Evolutionary conservation across 2,888 invertebrate species (phyloP).

Genomic region (Caenorhabditis auriculariae): DNA sequence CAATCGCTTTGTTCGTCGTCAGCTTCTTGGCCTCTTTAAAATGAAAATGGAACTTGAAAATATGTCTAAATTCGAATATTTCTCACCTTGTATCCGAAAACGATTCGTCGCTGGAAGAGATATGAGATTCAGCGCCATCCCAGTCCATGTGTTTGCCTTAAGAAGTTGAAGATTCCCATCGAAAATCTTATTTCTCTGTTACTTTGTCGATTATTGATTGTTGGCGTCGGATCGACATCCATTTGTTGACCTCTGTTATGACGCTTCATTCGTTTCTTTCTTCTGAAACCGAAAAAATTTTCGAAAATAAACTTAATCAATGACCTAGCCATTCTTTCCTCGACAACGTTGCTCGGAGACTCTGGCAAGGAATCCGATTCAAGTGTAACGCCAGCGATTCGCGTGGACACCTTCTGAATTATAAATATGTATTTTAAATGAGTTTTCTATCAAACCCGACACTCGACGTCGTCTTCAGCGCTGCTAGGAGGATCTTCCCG

Average conservation of each 20-base stretch:
- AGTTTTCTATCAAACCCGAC: too few species aligned
- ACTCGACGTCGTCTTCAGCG: constrained; percentile 20
- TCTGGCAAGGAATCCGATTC: constrained; percentile 49
- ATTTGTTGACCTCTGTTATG: constrained; percentile 5
- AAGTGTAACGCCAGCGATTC: constrained; percentile 32
- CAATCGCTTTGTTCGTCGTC: constrained; percentile 60
- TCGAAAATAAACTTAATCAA: not conserved
- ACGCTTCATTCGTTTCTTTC: constrained; percentile 19
- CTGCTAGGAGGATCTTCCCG: constrained; percentile 25
- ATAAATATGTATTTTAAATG: too few species aligned
- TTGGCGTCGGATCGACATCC: constrained; percentile 4
- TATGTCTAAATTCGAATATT: too few species aligned
- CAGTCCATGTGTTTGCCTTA: constrained; percentile 30
- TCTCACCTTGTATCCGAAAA: too few species aligned
- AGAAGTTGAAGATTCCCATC: not conserved
- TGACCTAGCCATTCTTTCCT: constrained; percentile 11
- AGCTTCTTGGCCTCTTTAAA: constrained; percentile 7
- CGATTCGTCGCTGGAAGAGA: constrained; percentile 34
- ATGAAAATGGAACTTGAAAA: too few species aligned
- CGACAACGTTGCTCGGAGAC: constrained; percentile 9
- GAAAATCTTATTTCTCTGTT: not conserved
- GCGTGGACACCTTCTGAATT: constrained; percentile 28
- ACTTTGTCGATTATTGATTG: not conserved
- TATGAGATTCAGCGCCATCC: constrained; percentile 37
- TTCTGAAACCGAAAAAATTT: too few species aligned